These are phyloP conservation scores for Onthophagus sagittarius DNA, from an alignment of 2,888 invertebrate genomes.

Conservation along the genomic window DNA sequence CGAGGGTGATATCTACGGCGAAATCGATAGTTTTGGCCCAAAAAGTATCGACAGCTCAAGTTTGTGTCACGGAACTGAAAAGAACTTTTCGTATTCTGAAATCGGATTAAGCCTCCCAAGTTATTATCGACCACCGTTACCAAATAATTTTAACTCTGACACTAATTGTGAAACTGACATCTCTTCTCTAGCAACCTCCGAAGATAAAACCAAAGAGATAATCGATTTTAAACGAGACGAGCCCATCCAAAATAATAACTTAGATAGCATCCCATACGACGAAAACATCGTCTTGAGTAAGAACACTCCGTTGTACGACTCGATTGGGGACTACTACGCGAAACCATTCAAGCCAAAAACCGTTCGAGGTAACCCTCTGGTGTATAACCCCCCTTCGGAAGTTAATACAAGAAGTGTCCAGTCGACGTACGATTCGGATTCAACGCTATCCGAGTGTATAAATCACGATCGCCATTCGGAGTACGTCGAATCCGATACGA, in stretches of 20 bases:
- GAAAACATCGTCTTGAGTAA: slow-evolving; percentile 45
- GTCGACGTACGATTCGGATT: slow-evolving; percentile 31
- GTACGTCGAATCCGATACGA: slow-evolving; percentile 34
- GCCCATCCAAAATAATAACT: neutral
- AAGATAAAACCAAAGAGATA: slow-evolving; percentile 42
- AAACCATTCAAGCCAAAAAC: slow-evolving; percentile 42
- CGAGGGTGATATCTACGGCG: slow-evolving; percentile 38
- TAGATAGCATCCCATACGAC: slow-evolving; percentile 41
- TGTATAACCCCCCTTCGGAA: slow-evolving; percentile 26
- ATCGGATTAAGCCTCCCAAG: slow-evolving; percentile 47
- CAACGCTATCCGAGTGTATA: slow-evolving; percentile 30
- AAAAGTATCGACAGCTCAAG: slow-evolving; percentile 54
- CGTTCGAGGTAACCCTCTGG: slow-evolving; percentile 42
- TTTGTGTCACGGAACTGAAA: slow-evolving; percentile 34
- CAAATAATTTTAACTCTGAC: slow-evolving; percentile 34
- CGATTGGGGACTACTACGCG: slow-evolving; percentile 30
- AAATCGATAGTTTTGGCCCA: slow-evolving; percentile 58
- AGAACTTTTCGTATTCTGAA: slow-evolving; percentile 45
- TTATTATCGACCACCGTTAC: slow-evolving; percentile 36
- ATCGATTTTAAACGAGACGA: slow-evolving; percentile 9
- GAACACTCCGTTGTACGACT: slow-evolving; percentile 40
- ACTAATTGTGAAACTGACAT: slow-evolving; percentile 51
- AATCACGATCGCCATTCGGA: slow-evolving; percentile 24
- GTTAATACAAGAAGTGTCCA: slow-evolving; percentile 9
- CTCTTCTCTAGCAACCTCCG: slow-evolving; percentile 47